Base-by-base conservation (phyloP, 2,888 invertebrate species). In the Rhorus exstirpatorius region DNA sequence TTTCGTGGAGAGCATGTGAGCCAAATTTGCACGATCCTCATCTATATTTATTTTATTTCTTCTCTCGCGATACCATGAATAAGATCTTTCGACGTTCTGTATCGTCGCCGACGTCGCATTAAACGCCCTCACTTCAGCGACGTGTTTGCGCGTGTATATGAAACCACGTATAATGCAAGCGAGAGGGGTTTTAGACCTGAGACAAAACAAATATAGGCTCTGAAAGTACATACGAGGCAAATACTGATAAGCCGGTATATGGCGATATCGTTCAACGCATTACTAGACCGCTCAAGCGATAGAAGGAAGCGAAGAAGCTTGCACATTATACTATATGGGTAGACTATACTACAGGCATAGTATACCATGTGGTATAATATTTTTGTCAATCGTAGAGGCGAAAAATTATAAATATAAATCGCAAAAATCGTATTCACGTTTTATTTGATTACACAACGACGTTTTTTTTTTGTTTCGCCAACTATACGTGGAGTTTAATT, bases 201-300 rank as follows among this genome's bases (percentile, higher is more conserved):
- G 81, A 81, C 74, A 78, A 79, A 79, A 79, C 78, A 79, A 75
- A 82, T 82, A 82, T 75, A 58, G 75, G 78, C 41, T 51, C 49
- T 58, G 19, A 78, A 74, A 78, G 78, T 70, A 68, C 79, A 70
- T 38, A 71, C 67, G 46, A 72, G 35, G 79, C 74, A 79, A 75
- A 79, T 46, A 70, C 58, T 78, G 82, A 82, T 82, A 82, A 82
- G 82, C 74, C 24, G 60, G 41, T 41, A 44, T 14, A 19, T 55
- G 74, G 70, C 44, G 68, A 75, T 82, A 82, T 82, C 79, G 63
- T 75, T 17, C 55, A 31, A 55, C 68, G 82, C 74, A 79, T 79
- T 82, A 78, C 72, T 46, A 71, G 81, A 77, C 58, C 81, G 68
- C 77, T 74, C 49, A 51, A 63, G 38, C 76, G 81, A 75, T 82